Evolutionary conservation across 2,888 invertebrate species (phyloP).

Genomic region (Entomobrya proxima): DNA sequence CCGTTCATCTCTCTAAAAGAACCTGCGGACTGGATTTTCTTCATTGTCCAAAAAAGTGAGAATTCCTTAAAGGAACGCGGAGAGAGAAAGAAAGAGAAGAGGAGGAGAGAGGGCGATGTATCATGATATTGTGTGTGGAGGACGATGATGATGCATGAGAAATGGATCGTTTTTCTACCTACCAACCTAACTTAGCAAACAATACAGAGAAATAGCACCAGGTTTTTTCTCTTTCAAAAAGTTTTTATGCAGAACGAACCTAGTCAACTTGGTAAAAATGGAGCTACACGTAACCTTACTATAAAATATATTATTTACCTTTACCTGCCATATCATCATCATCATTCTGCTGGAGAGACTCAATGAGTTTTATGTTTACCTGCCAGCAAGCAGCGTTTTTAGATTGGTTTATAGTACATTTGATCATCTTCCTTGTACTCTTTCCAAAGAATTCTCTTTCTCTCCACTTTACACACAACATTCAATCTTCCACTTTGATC

Average conservation of each 20-base stretch:
- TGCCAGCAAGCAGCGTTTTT: neutral
- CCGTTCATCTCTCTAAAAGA: constrained; percentile 31
- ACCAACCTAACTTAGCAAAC: constrained; percentile 41
- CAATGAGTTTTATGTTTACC: neutral
- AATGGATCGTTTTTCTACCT: too few relatives aligned
- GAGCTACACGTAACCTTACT: neutral
- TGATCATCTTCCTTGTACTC: neutral
- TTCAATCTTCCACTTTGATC: neutral
- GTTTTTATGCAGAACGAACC: constrained; percentile 56
- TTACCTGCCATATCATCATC: too few relatives aligned
- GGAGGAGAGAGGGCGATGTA: constrained; percentile 23
- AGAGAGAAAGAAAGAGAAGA: constrained; percentile 2
- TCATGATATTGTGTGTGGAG: neutral
- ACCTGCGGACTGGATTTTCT: constrained; percentile 61
- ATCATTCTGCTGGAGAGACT: constrained; percentile 34
- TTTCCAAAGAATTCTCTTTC: constrained; percentile 5
- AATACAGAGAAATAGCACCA: neutral
- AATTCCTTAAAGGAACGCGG: constrained; percentile 42
- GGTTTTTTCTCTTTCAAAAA: neutral
- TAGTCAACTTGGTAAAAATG: constrained; percentile 34
- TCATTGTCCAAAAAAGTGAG: constrained; percentile 59
- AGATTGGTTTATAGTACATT: neutral
- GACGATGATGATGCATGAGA: constrained; percentile 14
- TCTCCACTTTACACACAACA: neutral
- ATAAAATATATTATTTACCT: neutral